Percentiles rank a stretch among this genome's conserved stretches.
These are phyloP conservation scores for Steinernema carpocapsae DNA, from an alignment of 2,888 invertebrate genomes.

Conservation along the genomic window DNA sequence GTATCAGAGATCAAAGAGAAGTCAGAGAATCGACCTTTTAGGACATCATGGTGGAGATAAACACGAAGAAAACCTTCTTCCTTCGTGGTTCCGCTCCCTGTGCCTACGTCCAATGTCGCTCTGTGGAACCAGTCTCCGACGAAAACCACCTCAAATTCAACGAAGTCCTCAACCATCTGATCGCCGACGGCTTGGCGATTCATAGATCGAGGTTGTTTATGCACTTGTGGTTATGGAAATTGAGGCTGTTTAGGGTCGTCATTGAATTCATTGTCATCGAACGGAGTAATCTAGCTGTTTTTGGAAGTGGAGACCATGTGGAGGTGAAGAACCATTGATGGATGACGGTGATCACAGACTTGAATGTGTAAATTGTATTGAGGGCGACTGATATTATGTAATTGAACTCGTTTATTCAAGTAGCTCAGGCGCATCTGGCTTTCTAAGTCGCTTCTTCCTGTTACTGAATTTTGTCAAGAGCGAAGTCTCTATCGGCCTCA, in stretches of 20 bases:
- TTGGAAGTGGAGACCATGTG: too few species aligned
- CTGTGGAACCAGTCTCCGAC: not conserved
- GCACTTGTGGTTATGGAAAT: not conserved
- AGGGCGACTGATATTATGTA: too few species aligned
- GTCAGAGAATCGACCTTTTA: not conserved
- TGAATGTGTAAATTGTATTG: too few species aligned
- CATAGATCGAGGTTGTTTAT: not conserved
- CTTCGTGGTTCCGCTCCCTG: not conserved
- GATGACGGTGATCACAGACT: too few species aligned
- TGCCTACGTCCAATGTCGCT: not conserved
- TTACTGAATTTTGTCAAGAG: too few species aligned
- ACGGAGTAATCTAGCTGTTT: not conserved
- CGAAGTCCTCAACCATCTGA: not conserved
- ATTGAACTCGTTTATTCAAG: too few species aligned
- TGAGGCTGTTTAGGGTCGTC: not conserved
- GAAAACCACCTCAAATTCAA: not conserved
- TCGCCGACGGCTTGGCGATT: not conserved
- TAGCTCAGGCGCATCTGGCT: too few species aligned
- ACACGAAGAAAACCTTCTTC: slow-evolving; percentile 11
- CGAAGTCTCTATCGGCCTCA: too few species aligned
- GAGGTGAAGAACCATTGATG: too few species aligned
- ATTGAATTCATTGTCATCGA: not conserved
- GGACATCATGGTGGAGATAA: not conserved
- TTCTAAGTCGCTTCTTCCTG: too few species aligned
- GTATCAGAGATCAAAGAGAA: not conserved